A percentile compares a stretch with the other conserved stretches of the same genome.
These are phyloP conservation scores for Seladonia tumulorum DNA, from an alignment of 2,888 invertebrate genomes.

Conservation along the genomic window DNA sequence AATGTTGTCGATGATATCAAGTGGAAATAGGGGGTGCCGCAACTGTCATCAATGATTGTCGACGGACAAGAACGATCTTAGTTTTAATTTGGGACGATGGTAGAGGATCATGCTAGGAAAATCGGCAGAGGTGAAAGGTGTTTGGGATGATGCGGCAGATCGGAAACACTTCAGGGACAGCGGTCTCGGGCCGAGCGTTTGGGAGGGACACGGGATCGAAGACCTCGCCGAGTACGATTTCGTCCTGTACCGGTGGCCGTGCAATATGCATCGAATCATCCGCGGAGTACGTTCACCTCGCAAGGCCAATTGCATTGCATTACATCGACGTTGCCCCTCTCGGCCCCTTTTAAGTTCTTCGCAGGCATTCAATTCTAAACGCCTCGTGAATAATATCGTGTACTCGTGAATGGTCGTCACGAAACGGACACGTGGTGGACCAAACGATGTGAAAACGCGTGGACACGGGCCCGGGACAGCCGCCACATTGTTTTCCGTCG, in stretches of 20 bases:
- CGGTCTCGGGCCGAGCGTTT: slow-evolving; percentile 19
- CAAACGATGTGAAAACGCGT: slow-evolving; percentile 50
- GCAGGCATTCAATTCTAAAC: slow-evolving; percentile 70
- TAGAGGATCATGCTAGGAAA: background rate
- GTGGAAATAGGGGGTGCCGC: no score
- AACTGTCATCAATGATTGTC: no score
- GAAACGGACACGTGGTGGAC: slow-evolving; percentile 62
- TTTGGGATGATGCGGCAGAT: background rate
- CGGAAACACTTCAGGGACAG: slow-evolving; percentile 13
- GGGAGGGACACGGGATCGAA: slow-evolving; percentile 44
- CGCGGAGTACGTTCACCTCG: slow-evolving; percentile 77
- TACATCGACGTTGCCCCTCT: slow-evolving; percentile 66
- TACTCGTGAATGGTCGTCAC: slow-evolving; percentile 65
- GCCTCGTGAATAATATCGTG: slow-evolving; percentile 67
- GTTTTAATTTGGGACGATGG: no score
- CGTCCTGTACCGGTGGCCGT: slow-evolving; percentile 55
- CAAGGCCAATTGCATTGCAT: slow-evolving; percentile 73
- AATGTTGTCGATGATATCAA: no score
- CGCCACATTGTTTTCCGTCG: background rate
- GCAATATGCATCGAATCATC: slow-evolving; percentile 71
- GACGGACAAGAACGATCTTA: no score
- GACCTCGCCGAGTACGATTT: slow-evolving; percentile 54
- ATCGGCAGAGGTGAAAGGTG: background rate
- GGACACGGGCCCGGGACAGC: slow-evolving; percentile 18
- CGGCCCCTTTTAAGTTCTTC: slow-evolving; percentile 64